Evolutionary conservation across 1,140 invertebrate genomes (phyloP).

Genomic region (Temnothorax curvispinosus): DNA sequence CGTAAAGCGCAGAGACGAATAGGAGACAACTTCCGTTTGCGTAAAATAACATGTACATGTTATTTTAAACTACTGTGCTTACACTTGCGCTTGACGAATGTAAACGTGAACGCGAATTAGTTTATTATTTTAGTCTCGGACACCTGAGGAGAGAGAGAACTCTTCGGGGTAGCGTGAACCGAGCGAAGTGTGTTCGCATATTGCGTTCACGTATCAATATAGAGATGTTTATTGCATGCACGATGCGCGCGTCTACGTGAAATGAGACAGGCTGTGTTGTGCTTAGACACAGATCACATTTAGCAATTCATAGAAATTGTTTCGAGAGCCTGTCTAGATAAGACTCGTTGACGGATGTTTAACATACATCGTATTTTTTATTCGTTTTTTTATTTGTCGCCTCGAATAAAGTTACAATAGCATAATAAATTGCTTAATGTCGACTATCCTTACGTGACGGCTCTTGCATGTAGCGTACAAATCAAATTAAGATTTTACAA

Average conservation of each 20-base stretch:
- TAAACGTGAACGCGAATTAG: conserved; percentile 52
- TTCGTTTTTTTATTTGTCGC: not conserved
- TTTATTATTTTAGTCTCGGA: conserved; percentile 46
- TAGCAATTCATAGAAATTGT: conserved; percentile 18
- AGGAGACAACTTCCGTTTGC: conserved; percentile 28
- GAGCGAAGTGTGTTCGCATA: conserved; percentile 36
- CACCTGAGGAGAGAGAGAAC: conserved; percentile 30
- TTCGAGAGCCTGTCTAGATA: not conserved
- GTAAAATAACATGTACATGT: not conserved
- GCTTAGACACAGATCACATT: conserved; percentile 10
- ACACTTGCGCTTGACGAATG: conserved; percentile 20
- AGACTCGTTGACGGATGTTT: not conserved
- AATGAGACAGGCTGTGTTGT: conserved; percentile 9
- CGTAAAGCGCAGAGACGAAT: not conserved
- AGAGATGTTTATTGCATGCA: conserved; percentile 29
- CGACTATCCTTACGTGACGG: not conserved
- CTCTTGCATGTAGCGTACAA: not conserved
- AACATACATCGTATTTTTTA: not conserved
- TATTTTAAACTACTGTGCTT: conserved; percentile 29
- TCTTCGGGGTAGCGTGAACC: conserved; percentile 1
- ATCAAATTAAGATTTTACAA: conserved; percentile 19
- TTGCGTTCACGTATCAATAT: conserved; percentile 21
- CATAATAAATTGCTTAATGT: not conserved
- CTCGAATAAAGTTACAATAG: not conserved
- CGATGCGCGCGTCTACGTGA: conserved; percentile 9